Percentiles rank a stretch among this genome's conserved stretches.
These are phyloP conservation scores for Sorex fumeus DNA, from an alignment of 2,113 vertebrate species.

Conservation along the genomic window DNA sequence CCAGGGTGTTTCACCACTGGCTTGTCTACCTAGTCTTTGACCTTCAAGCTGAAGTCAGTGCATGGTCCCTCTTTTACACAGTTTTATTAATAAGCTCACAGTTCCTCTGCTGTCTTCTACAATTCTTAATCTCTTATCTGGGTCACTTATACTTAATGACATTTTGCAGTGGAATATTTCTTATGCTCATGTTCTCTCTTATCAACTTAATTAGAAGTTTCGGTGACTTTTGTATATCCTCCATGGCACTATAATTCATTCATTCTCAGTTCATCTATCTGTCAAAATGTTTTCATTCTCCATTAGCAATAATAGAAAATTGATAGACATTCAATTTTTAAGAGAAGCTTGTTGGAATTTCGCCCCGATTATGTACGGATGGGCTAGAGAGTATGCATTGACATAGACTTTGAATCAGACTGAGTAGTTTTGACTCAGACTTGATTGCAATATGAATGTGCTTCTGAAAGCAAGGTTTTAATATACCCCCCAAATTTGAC, in stretches of 20 bases:
- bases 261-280: not conserved
- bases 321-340: not conserved
- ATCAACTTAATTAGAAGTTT: constrained; percentile 4
- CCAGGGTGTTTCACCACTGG: not conserved
- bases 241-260: not conserved
- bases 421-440: not conserved
- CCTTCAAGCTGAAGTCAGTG: not conserved
- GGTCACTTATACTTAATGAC: not conserved
- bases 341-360: not conserved
- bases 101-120: not conserved
- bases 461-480: not conserved
- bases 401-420: not conserved
- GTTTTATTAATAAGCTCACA: not conserved
- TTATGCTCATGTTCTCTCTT: constrained; percentile 23
- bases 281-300: not conserved
- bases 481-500: not conserved
- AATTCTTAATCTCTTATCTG: not conserved
- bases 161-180: not conserved
- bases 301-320: not conserved
- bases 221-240: not conserved
- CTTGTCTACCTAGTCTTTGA: not conserved
- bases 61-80: not conserved
- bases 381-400: not conserved
- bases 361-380: not conserved
- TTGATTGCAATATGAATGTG: not conserved